A percentile compares a stretch with the other conserved stretches of the same genome.
Conservation (phyloP, 2,113 vertebrate species). For the Capreolus pygargus region DNA sequence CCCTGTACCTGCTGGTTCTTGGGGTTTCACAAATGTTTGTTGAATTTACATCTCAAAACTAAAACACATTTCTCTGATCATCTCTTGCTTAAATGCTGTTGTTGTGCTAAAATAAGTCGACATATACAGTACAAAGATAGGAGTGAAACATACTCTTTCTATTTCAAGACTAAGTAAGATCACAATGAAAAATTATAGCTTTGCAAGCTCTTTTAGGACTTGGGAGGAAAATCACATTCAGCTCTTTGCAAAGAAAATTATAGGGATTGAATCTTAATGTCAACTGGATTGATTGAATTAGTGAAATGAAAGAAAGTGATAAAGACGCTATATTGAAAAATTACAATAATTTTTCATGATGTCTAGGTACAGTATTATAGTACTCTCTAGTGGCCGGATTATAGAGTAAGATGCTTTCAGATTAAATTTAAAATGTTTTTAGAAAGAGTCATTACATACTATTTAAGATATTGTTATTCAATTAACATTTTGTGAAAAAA, state of each 20-base stretch:
- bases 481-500: not conserved
- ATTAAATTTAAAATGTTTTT: not conserved
- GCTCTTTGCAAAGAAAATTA: not conserved
- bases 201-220: not conserved
- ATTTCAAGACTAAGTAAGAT: not conserved
- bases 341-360: not conserved
- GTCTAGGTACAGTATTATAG: not conserved
- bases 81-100: not conserved
- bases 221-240: not conserved
- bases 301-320: slow-evolving; percentile 5
- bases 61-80: not conserved
- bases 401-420: not conserved
- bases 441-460: not conserved
- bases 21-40: too few species aligned
- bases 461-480: not conserved
- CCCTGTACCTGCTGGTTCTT: not conserved
- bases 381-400: slow-evolving; percentile 52
- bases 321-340: not conserved
- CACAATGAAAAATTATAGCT: not conserved
- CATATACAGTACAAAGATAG: not conserved
- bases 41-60: not conserved
- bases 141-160: not conserved
- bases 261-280: not conserved
- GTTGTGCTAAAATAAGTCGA: not conserved
- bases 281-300: not conserved